phyloP scores from a whole-genome alignment of 2,888 invertebrate genomes.

The Leptinotarsa juncta region DNA sequence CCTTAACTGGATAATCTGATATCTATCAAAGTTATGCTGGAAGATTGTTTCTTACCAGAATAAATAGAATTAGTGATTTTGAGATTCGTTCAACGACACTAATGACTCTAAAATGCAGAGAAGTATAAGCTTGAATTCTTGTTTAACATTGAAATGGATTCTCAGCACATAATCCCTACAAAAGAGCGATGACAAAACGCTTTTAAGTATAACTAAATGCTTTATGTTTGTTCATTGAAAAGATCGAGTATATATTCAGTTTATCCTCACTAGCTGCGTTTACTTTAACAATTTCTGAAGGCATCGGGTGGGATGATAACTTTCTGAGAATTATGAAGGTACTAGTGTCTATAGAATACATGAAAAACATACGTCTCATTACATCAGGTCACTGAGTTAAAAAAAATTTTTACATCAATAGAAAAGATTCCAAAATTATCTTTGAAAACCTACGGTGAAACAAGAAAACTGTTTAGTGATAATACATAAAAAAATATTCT shows the following conservation, averaged over 20 bases:
- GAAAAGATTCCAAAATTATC: too few species aligned
- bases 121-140: constrained; percentile 33
- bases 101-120: background rate
- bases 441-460: too few species aligned
- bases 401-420: too few species aligned
- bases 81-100: background rate
- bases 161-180: constrained; percentile 28
- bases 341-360: background rate
- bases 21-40: too few species aligned
- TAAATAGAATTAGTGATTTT: too few species aligned
- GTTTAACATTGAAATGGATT: constrained; percentile 35
- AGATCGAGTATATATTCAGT: constrained; percentile 13
- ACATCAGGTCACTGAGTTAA: too few species aligned
- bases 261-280: background rate
- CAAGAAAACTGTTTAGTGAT: too few species aligned
- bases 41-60: too few species aligned
- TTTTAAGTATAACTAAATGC: constrained; percentile 28
- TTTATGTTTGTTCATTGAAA: constrained; percentile 34
- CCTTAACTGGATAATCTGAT: too few species aligned
- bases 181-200: constrained; percentile 29
- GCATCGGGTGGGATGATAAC: background rate
- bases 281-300: background rate
- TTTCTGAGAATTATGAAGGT: background rate
- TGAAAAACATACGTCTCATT: too few species aligned
- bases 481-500: too few species aligned